Base-by-base conservation (phyloP, 2,888 invertebrate species). In the Dasysyrphus albostriatus region DNA sequence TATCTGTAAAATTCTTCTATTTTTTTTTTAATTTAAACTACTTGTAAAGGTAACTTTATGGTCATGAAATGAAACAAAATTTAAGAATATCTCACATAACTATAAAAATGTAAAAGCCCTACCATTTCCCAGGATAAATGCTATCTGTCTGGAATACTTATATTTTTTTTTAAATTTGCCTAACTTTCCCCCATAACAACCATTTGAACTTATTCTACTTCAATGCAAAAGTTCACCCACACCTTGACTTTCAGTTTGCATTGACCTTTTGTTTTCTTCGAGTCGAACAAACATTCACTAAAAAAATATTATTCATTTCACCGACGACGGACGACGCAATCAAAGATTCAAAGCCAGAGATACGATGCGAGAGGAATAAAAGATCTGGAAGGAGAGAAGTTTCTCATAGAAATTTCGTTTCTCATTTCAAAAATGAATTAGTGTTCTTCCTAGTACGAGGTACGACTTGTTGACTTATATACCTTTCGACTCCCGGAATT, bases 371-470 rank as follows among this genome's bases (percentile, higher is more conserved):
- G 42, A 16, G 34, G 12, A 24, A 59, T 19, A 39, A 12, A 19
- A 59, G 24, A 6, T n/a, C n/a, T 19, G 67, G 19, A 34, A 34
- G 3, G 16, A 14, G 19, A 47, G 3, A 24, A 24, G 24, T 24
- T 59, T 39, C 74, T 61, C 16, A 74, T 70, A 58, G 37, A 58
- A 77, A 77, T 56, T 47, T 29, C 58, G 16, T 76, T 76, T 67
- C 39, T 58, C 76, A 85, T 85, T 82, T 78, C 47, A 81, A 81
- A 81, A 85, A 85, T 85, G 81, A 81, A 85, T 81, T 85, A 85
- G 73, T 81, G 51, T 73, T 76, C 54, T 73, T 51, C 39, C 61
- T 16, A 54, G 51, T 29, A 61, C 29, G 76, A 78, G 42, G 51
- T 29, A 61, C 29, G 76, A 78, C 74, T 82, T 85, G 77, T 85